Evolutionary conservation across 92 coral and sea anemone species (phyloP).

Genomic region (Bergia sp.): DNA sequence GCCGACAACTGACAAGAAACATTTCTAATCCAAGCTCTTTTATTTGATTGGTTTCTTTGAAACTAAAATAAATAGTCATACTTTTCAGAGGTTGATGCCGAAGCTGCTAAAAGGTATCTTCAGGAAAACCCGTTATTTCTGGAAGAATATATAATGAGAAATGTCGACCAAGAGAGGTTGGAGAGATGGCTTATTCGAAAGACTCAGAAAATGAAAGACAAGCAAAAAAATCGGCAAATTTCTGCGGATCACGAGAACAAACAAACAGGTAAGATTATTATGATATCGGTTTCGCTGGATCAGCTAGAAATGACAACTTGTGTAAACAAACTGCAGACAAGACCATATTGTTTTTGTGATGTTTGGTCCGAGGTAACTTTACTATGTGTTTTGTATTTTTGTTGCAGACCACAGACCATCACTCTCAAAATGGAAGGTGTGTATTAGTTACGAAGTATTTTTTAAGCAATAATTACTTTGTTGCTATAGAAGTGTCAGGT

Average conservation of each 20-base stretch:
- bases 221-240: slow-evolving; percentile 44
- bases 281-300: neutral
- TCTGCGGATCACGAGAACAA: slow-evolving; percentile 71
- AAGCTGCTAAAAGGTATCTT: slow-evolving; percentile 75
- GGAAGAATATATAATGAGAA: slow-evolving; percentile 90
- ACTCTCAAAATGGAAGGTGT: slow-evolving; percentile 97
- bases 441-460: neutral
- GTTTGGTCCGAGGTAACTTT: neutral
- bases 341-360: neutral
- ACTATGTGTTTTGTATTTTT: neutral
- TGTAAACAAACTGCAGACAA: slow-evolving; percentile 16
- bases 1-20: neutral
- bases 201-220: slow-evolving; percentile 88
- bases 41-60: neutral
- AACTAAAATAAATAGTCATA: neutral
- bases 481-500: neutral
- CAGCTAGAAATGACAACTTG: slow-evolving; percentile 5
- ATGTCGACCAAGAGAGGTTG: slow-evolving; percentile 87
- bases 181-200: slow-evolving; percentile 96
- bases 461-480: neutral
- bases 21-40: neutral
- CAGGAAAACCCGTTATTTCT: slow-evolving; percentile 87
- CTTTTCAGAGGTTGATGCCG: slow-evolving; percentile 75
- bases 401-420: slow-evolving; percentile 71
- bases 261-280: slow-evolving; percentile 65